Conservation (phyloP, 2,797 vertebrate genomes). For the Vespertilio murinus region DNA sequence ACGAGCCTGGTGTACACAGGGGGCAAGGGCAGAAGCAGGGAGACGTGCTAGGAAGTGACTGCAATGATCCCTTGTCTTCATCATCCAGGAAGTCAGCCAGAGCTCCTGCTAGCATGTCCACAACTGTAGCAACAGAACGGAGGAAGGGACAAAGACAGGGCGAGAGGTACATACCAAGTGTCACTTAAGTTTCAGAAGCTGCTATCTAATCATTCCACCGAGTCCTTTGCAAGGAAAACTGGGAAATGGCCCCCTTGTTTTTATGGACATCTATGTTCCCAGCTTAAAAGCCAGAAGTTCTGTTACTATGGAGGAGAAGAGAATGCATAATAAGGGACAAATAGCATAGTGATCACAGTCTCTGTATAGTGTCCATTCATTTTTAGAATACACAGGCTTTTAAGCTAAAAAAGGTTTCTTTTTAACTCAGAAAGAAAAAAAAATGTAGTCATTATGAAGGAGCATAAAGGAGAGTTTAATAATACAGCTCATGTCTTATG, state of each 20-base stretch:
- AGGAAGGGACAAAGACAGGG: background rate
- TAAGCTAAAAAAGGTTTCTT: background rate
- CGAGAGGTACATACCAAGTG: background rate
- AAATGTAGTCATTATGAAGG: background rate
- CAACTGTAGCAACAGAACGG: background rate
- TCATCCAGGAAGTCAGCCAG: background rate
- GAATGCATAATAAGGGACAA: background rate
- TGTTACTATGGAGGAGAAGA: background rate
- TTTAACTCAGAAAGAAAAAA: constrained; percentile 43
- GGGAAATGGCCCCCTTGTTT: background rate
- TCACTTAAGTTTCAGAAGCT: constrained; percentile 15
- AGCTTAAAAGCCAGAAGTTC: constrained; percentile 20
- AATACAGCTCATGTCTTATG: background rate
- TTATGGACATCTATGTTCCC: background rate
- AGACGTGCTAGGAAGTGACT: no score
- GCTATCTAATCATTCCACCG: background rate
- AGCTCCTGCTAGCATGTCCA: background rate
- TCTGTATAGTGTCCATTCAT: background rate
- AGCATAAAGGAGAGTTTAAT: constrained; percentile 19
- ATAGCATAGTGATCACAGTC: background rate
- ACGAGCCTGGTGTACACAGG: background rate
- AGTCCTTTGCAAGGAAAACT: background rate
- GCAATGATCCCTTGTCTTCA: background rate
- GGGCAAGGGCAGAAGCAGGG: no score
- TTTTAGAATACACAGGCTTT: constrained; percentile 7